Evolutionary conservation across 2,888 invertebrate genomes (phyloP), one percentile per base, ranked within the genome.

Genomic region (Trichogramma dendrolimi): DNA sequence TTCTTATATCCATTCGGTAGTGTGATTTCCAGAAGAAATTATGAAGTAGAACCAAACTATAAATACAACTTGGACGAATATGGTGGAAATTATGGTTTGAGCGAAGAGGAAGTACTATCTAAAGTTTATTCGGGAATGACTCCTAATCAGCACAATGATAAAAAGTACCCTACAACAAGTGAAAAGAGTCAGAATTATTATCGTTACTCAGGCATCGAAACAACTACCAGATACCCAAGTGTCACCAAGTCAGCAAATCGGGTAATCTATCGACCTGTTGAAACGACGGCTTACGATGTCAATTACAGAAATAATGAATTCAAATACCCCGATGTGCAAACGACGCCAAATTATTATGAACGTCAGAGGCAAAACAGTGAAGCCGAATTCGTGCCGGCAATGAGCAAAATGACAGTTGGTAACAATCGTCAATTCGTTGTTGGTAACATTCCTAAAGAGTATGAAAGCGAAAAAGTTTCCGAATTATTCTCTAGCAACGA

Each of bases 71-170:
- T 84, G 48, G 86, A 88, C 70, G 86, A 87, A 69, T 89, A 89
- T 67, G 84, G 82, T 53, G 84, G 83, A 52, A 85, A 83, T 42
- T 86, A 86, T 54, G 88, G 89, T 0, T 87, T 89, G 73, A 85
- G 86, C 7, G 91, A 91, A 76, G 90, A 90, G 78, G 90, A 89
- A 74, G 87, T 89, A 72, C 83, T 90, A 42, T 88, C 88, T 10
- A 88, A 89, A 71, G 88, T 90, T 0, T 81, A 89, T 58, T 87
- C 89, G 57, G 89, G 89, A 39, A 87, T 87, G 86, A 86, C 73
- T 4, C 66, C 67, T 1, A 66, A 66, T 6, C 70, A 73, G 57
- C 68, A 72, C 51, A 71, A 74, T 41, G 75, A 76, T 4, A 69
- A 63, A 6, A 71, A 69, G 5, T 69, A 69, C 4, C 39, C 41